A percentile compares a stretch with the other conserved stretches of the same genome.
These are phyloP conservation scores for Vannuccia rotundouncinata DNA, from an alignment of 2,888 invertebrate species.

Conservation along the genomic window DNA sequence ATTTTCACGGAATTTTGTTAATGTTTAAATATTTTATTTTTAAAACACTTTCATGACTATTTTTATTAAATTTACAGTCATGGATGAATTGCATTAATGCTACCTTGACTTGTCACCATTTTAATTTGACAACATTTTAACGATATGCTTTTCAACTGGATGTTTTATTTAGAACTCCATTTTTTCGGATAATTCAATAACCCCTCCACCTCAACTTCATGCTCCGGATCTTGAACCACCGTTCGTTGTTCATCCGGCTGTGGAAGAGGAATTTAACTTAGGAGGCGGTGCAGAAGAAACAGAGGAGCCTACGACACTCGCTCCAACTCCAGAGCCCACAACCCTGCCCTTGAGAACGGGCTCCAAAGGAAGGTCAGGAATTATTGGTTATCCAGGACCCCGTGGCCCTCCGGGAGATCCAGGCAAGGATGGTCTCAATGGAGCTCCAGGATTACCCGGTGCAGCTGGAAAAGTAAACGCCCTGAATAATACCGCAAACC, in stretches of 20 bases:
- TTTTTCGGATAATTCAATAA: not conserved
- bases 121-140: too few species aligned
- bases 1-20: too few species aligned
- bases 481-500: too few species aligned
- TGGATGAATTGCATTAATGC: too few species aligned
- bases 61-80: too few species aligned
- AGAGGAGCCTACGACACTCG: not conserved
- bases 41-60: too few species aligned
- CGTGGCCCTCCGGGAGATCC: constrained; percentile 21
- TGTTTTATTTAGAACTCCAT: not conserved
- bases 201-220: not conserved
- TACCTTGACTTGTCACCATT: too few species aligned
- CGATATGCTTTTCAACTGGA: too few species aligned
- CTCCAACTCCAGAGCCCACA: not conserved
- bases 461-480: constrained; percentile 40
- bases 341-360: not conserved
- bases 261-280: not conserved
- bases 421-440: constrained; percentile 41
- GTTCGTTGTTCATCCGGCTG: not conserved
- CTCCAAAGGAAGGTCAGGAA: not conserved
- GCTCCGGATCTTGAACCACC: not conserved
- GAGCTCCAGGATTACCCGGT: constrained; percentile 41
- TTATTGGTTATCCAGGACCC: constrained; percentile 29
- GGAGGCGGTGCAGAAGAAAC: not conserved
- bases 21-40: too few species aligned